Percentiles rank a stretch among this genome's conserved stretches.
These are phyloP conservation scores for Eupithecia subumbrata DNA, from an alignment of 2,888 invertebrate species.

Conservation along the genomic window DNA sequence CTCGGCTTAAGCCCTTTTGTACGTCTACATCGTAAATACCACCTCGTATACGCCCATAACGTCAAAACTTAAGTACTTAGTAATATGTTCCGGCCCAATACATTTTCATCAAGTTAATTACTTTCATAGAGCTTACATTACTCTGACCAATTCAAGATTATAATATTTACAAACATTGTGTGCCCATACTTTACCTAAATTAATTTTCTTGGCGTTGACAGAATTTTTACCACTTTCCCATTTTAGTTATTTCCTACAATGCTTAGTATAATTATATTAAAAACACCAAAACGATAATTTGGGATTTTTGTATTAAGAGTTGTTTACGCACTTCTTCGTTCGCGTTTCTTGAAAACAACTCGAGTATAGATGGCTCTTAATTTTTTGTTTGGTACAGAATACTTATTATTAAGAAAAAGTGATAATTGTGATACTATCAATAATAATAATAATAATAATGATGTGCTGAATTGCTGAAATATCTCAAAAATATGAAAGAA, in stretches of 20 bases:
- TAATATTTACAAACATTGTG: neutral
- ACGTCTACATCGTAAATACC: neutral
- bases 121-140: neutral
- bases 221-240: too few relatives aligned
- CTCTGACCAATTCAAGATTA: neutral
- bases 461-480: neutral
- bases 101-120: neutral
- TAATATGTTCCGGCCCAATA: slow-evolving; percentile 19
- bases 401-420: neutral
- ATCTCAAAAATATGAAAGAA: neutral
- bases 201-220: too few relatives aligned
- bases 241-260: neutral
- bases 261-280: neutral
- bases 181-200: too few relatives aligned
- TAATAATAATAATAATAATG: neutral
- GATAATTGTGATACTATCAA: slow-evolving; percentile 2
- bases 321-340: neutral
- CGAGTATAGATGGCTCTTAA: neutral
- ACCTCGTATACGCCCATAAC: neutral
- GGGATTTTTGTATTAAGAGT: neutral
- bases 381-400: neutral
- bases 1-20: neutral
- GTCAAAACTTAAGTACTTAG: neutral
- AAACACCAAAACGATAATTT: neutral
- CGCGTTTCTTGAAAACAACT: neutral